These are phyloP conservation scores for Deroplatys truncata DNA, from an alignment of 2,888 invertebrate species.

Conservation along the genomic window DNA sequence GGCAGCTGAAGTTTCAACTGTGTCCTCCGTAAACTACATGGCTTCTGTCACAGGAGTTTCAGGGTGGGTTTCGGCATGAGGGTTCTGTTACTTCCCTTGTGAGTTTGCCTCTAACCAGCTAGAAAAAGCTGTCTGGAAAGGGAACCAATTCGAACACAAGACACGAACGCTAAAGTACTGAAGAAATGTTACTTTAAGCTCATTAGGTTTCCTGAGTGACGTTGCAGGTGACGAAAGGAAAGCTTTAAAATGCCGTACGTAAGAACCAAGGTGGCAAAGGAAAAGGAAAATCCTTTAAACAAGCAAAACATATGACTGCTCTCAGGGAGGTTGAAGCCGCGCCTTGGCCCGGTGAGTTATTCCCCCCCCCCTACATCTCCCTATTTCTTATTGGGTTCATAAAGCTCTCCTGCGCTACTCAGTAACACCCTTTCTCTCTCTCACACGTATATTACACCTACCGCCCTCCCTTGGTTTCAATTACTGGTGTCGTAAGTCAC, in stretches of 20 bases:
- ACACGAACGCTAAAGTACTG: neutral
- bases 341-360: neutral
- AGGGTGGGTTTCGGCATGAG: no score
- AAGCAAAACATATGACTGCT: neutral
- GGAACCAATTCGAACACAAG: neutral
- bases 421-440: neutral
- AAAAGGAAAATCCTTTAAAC: neutral
- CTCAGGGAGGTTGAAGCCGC: neutral
- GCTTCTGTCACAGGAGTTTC: no score
- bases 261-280: neutral
- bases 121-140: no score
- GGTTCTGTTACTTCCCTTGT: no score
- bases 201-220: neutral
- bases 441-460: neutral
- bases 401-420: neutral
- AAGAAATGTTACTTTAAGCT: neutral
- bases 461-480: neutral
- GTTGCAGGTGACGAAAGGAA: neutral
- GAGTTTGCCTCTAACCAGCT: no score
- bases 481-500: neutral
- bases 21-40: no score
- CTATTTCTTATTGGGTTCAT: neutral
- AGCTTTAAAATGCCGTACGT: neutral
- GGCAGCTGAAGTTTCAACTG: no score
- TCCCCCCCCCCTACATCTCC: neutral